Evolutionary conservation across 35 echinoderm and acorn worm species (phyloP).

Genomic region (Patiria miniata): DNA sequence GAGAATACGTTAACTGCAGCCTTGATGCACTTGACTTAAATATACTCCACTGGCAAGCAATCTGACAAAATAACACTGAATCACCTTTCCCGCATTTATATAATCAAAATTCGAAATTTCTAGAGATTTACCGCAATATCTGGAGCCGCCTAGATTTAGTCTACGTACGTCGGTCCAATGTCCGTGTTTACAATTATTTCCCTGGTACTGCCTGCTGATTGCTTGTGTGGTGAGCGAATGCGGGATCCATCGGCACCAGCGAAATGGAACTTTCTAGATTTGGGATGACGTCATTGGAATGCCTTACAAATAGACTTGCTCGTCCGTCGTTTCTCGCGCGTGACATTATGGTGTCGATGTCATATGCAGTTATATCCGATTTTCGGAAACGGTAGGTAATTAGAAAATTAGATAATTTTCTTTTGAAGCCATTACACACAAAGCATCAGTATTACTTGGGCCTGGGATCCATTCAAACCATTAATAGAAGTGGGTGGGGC

Average conservation of each 20-base stretch:
- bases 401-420: no score
- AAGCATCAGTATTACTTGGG: no score
- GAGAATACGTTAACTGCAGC: no score
- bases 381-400: no score
- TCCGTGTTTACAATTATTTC: slow-evolving; percentile 17
- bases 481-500: no score
- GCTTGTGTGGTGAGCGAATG: not conserved
- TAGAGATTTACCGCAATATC: not conserved
- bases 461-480: no score
- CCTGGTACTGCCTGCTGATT: not conserved
- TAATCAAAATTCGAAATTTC: not conserved
- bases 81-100: not conserved
- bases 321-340: not conserved
- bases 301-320: not conserved
- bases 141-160: not conserved
- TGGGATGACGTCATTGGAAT: slow-evolving; percentile 10
- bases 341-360: no score
- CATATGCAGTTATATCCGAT: no score
- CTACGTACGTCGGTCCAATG: not conserved
- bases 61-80: not conserved
- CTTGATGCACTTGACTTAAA: not conserved
- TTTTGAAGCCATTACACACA: no score
- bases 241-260: not conserved
- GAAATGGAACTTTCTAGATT: slow-evolving; percentile 8
- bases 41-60: not conserved